phyloP scores from a whole-genome alignment of 2,888 invertebrate genomes.

The Nomada flava region DNA sequence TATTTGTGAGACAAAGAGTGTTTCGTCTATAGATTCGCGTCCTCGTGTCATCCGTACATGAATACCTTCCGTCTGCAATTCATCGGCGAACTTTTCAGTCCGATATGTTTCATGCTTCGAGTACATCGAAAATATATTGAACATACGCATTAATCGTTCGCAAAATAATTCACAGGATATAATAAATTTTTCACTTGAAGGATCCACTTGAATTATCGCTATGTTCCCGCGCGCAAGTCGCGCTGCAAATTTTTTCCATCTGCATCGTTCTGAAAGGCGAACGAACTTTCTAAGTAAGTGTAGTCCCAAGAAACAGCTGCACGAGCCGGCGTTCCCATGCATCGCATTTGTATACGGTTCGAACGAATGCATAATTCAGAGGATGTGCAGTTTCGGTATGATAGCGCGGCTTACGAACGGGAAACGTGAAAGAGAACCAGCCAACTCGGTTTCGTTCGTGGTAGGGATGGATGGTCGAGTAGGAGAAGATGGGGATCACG shows the following conservation, averaged over 20 bases:
- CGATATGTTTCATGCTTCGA: no score
- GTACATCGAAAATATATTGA: not conserved
- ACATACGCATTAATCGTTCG: no score
- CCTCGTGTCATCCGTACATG: not conserved
- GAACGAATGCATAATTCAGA: slow-evolving; percentile 61
- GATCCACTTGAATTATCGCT: not conserved
- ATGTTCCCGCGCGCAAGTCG: slow-evolving; percentile 8
- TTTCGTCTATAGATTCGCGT: not conserved
- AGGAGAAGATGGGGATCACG: slow-evolving; percentile 1
- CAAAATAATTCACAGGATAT: not conserved
- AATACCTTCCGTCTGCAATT: not conserved
- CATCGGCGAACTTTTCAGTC: not conserved
- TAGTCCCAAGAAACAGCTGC: slow-evolving; percentile 20
- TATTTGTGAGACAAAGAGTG: not conserved
- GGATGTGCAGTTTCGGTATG: slow-evolving; percentile 33
- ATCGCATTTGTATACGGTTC: slow-evolving; percentile 14
- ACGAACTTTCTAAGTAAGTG: slow-evolving; percentile 39
- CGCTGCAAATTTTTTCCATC: not conserved
- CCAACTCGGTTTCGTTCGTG: slow-evolving; percentile 27
- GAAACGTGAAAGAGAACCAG: slow-evolving; percentile 25
- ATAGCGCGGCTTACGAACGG: slow-evolving; percentile 10
- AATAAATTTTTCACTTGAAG: accelerated
- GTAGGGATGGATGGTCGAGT: slow-evolving; percentile 7
- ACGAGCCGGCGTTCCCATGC: slow-evolving; percentile 16
- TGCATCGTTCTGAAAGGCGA: no score